Base-by-base conservation (phyloP, 2,888 invertebrate species). In the Atrina japonica region DNA sequence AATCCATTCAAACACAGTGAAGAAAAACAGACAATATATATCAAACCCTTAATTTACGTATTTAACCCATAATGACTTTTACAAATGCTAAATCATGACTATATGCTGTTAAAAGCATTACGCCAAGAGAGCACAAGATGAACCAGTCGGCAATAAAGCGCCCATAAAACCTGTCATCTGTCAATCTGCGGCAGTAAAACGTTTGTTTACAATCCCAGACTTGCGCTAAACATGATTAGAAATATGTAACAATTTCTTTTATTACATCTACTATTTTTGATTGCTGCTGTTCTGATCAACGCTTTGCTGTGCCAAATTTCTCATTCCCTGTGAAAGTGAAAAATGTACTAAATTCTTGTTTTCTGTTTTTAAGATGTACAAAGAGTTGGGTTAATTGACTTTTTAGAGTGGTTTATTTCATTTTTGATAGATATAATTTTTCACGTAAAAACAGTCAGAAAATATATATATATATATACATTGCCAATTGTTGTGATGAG, bases 51-150 rank as follows among this genome's bases (percentile, higher is more conserved):
- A 64, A 64, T 40, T 53, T 53, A 53, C 41, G 53, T 27, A 64
- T 50, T 53, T 53, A 53, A 52, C 64, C 53, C 64, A 18, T 53
- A 64, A 64, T 64, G 41, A 64, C 53, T 64, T 64, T 64, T 29
- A 43, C 64, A 64, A 64, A 64, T 64, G 64, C 40, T 53, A 53
- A 53, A 64, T 64, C 43, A 35, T 41, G 35, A 41, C 40, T 29
- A 43, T 64, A 35, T 53, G 30, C 64, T 64, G 61, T 49, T 61
- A 49, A 27, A 61, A 30, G 47, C 49, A 61, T 61, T 30, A 50
- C 49, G 47, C 23, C 49, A 43, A 47, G 35, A 47, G 61, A 47
- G 47, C 52, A 25, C 52, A 52, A 52, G 52, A 52, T 52, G 52
- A 52, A 25, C 52, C 43, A 47, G 35, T 16, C 47, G 49, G 61